A percentile compares a stretch with the other conserved stretches of the same genome.
These are phyloP conservation scores for Horisme vitalbata DNA, from an alignment of 2,888 invertebrate species.

Conservation along the genomic window DNA sequence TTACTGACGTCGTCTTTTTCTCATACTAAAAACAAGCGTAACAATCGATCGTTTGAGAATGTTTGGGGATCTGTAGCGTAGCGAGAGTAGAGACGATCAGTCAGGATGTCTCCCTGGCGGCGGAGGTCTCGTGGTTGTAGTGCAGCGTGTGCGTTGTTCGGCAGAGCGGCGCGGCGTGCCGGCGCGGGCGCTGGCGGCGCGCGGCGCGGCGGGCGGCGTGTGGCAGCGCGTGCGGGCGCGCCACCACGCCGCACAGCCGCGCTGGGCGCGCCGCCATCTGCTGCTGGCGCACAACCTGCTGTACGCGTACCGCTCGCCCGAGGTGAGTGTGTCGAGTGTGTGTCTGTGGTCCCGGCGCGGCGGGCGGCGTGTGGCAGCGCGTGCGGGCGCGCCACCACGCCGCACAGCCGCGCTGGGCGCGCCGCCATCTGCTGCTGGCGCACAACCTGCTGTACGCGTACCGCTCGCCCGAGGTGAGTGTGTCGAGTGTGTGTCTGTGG, in stretches of 20 bases:
- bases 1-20: too few relatives aligned
- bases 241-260: conserved; percentile 12
- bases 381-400: conserved; percentile 39
- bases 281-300: conserved; percentile 65
- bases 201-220: conserved; percentile 54
- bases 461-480: not conserved
- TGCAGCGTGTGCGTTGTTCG: conserved; percentile 4
- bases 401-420: conserved; percentile 43
- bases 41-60: too few relatives aligned
- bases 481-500: not conserved
- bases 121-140: too few relatives aligned
- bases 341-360: too few relatives aligned
- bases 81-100: too few relatives aligned
- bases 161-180: conserved; percentile 56
- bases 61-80: too few relatives aligned
- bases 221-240: conserved; percentile 55
- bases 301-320: conserved; percentile 53
- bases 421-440: conserved; percentile 52
- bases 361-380: conserved; percentile 57
- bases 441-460: conserved; percentile 64
- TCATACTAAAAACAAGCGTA: too few relatives aligned
- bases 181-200: conserved; percentile 49
- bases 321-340: too few relatives aligned
- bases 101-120: not conserved
- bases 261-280: conserved; percentile 48